These are phyloP conservation scores for Xestia c-nigrum DNA, from an alignment of 2,888 invertebrate species.

Conservation along the genomic window DNA sequence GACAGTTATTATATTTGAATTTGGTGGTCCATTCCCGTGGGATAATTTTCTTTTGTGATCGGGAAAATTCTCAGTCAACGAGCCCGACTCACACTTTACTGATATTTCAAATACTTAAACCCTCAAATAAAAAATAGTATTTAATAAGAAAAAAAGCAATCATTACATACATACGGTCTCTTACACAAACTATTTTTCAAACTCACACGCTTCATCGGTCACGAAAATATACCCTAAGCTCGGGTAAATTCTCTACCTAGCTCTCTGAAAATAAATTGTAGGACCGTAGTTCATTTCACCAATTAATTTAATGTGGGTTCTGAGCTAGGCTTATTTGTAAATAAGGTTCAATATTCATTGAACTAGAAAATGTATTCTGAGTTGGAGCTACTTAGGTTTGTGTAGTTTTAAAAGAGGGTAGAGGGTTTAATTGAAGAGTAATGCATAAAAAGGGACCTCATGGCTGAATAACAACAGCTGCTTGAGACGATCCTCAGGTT, in stretches of 20 bases:
- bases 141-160: conserved; percentile 10
- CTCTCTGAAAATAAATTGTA: conserved; percentile 45
- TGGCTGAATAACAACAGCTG: no score
- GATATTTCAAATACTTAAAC: neutral
- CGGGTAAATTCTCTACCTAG: conserved; percentile 12
- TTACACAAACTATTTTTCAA: conserved; percentile 36
- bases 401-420: neutral
- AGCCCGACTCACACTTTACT: neutral
- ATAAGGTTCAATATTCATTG: conserved; percentile 45
- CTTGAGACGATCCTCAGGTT: no score
- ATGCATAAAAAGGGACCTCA: no score
- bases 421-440: neutral
- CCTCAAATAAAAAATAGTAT: neutral
- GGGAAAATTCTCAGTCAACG: no score
- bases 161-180: neutral
- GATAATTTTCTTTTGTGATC: no score
- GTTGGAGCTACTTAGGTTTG: neutral
- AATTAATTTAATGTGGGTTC: conserved; percentile 46
- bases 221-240: conserved; percentile 41
- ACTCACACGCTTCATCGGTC: conserved; percentile 42
- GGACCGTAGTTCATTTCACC: conserved; percentile 32
- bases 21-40: no score
- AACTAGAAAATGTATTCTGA: conserved; percentile 37
- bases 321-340: conserved; percentile 34
- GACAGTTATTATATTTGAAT: no score